These are phyloP conservation scores for Artemia sinica DNA, from an alignment of 2,888 invertebrate species.

Conservation along the genomic window DNA sequence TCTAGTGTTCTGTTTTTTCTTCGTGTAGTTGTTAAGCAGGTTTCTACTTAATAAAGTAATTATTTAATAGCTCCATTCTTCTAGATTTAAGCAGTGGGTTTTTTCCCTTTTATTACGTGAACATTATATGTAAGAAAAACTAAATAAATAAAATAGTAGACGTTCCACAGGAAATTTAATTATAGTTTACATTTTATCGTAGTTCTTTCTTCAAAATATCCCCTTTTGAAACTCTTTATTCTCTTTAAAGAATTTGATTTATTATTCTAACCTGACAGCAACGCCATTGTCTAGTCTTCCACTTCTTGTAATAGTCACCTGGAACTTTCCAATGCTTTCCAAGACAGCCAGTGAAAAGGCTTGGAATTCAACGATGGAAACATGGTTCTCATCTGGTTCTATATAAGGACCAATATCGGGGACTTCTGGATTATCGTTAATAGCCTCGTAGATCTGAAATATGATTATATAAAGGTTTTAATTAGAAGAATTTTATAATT, in stretches of 20 bases:
- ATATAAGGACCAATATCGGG: constrained; percentile 28
- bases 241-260: background rate
- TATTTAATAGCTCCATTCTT: no score
- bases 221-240: background rate
- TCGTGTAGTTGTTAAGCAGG: background rate
- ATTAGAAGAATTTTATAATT: no score
- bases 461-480: no score
- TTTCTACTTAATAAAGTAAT: background rate
- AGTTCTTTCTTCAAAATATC: background rate
- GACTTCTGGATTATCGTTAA: constrained; percentile 33
- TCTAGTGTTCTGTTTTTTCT: constrained; percentile 4
- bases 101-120: no score
- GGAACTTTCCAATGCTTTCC: constrained; percentile 37
- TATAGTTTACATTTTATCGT: no score
- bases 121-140: no score
- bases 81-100: no score
- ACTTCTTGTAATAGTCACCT: constrained; percentile 34
- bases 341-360: constrained; percentile 38
- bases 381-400: constrained; percentile 27
- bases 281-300: constrained; percentile 35
- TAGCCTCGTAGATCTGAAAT: constrained; percentile 33
- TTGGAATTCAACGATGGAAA: constrained; percentile 39
- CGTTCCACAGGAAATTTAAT: no score
- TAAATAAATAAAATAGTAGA: no score
- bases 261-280: constrained; percentile 32